Evolutionary conservation across 2,113 vertebrate species (phyloP), one percentile per base, ranked within the genome.

Genomic region (Sander lucioperca): DNA sequence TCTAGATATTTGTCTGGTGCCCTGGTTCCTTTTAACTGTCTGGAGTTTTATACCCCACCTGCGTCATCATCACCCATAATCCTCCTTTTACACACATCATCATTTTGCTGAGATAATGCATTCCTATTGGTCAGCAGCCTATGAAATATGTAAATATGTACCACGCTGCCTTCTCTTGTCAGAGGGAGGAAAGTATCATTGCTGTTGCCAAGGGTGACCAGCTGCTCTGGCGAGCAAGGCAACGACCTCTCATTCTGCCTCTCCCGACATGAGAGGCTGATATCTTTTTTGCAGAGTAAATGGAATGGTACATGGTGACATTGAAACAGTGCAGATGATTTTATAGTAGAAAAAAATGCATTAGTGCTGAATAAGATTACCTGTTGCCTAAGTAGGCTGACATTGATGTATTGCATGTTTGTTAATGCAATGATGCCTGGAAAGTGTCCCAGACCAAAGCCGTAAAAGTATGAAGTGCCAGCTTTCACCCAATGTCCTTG

Each of bases 111-210:
- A 86, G 66, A 88, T 81, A 61, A 88, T 82, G 53, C 50, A 79
- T 78, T 80, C 51, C 14, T 72, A 51, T 82, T 80, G 80, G 69
- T 80, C 82, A 85, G 47, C 83, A 36, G 39, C 74, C 68, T 76
- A 65, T 82, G 73, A 87, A 86, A 87, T 77, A 82, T 86, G 83
- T 74, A 77, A 88, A 88, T 83, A 67, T 63, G 50, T 6, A 21
- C 51, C 67, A 43, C 12, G 14, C 47, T 74, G 85, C 63, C 18
- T 58, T 47, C 57, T 68, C 39, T 64, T 15, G 67, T 65, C 18
- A 16, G 58, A 64, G 62, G 62, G n/a, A 13, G 66, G 48, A 72
- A 76, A 76, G 57, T 43, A 48, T 61, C 53, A 7, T n/a, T 51
- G 33, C 43, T 54, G 58, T 84, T 84, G 64, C 78, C 72, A 86